Evolutionary conservation across 2,797 vertebrate genomes (phyloP).

Genomic region (Intellagama lesueurii): DNA sequence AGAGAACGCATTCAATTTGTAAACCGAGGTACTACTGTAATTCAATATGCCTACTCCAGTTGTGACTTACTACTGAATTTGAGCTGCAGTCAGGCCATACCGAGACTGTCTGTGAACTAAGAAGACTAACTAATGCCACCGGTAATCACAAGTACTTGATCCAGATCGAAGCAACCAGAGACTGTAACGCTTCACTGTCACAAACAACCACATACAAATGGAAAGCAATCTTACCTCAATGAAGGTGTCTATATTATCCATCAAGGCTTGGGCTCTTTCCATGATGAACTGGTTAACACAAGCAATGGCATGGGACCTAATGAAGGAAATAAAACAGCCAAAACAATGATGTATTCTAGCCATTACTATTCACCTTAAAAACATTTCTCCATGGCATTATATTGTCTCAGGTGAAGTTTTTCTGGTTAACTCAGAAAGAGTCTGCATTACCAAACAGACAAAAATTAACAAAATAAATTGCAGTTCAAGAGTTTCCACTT

Average conservation of each 20-base stretch:
- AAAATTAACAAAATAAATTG: neutral
- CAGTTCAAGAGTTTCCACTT: neutral
- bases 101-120: no score
- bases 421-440: neutral
- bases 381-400: neutral
- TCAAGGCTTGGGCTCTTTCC: conserved; percentile 92
- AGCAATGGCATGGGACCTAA: conserved; percentile 92
- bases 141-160: neutral
- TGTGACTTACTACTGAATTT: no score
- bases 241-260: conserved; percentile 97
- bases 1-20: no score
- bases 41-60: no score
- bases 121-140: no score
- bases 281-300: conserved; percentile 98
- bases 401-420: neutral
- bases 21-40: no score
- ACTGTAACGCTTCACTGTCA: neutral
- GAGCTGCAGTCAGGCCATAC: no score
- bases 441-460: neutral
- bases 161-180: neutral
- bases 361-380: neutral
- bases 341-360: neutral
- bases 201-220: neutral
- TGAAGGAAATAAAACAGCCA: neutral
- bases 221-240: conserved; percentile 86